A percentile compares a stretch with the other conserved stretches of the same genome.
phyloP scores from a whole-genome alignment of 2,797 vertebrate species.

The Odontamblyopus rebecca region DNA sequence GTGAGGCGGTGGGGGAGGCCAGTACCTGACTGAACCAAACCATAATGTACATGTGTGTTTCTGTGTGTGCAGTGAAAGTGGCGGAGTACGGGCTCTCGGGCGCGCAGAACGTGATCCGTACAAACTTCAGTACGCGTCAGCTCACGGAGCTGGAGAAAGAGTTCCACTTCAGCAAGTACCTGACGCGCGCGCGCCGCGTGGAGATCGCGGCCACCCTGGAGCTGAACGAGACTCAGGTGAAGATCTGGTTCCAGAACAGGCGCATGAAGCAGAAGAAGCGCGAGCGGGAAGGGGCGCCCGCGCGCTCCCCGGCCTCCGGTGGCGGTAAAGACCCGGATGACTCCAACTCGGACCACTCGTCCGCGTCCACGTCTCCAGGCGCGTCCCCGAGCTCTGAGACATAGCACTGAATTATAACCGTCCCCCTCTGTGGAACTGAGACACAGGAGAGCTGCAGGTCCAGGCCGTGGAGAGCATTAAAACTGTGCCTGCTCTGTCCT shows the following conservation, averaged over 20 bases:
- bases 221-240: conserved; percentile 89
- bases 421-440: not conserved
- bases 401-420: conserved; percentile 44
- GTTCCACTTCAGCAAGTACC: conserved; percentile 97
- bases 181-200: conserved; percentile 91
- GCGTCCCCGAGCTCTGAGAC: conserved; percentile 88
- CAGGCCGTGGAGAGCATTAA: too few species aligned
- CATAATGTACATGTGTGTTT: too few species aligned
- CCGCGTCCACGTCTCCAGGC: conserved; percentile 81
- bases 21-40: too few species aligned
- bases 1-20: too few species aligned
- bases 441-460: too few species aligned
- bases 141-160: conserved; percentile 98
- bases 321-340: conserved; percentile 81
- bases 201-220: conserved; percentile 91
- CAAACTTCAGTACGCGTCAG: conserved; percentile 96
- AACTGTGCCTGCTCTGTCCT: too few species aligned
- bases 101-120: conserved; percentile 84
- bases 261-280: conserved; percentile 98
- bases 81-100: conserved; percentile 82
- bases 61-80: conserved; percentile 73
- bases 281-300: conserved; percentile 86
- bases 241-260: conserved; percentile 98
- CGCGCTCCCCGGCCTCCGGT: conserved; percentile 68
- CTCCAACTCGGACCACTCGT: conserved; percentile 84